A percentile compares a stretch with the other conserved stretches of the same genome.
Conservation (phyloP, 2,888 invertebrate species). For the Dendrolimus houi region DNA sequence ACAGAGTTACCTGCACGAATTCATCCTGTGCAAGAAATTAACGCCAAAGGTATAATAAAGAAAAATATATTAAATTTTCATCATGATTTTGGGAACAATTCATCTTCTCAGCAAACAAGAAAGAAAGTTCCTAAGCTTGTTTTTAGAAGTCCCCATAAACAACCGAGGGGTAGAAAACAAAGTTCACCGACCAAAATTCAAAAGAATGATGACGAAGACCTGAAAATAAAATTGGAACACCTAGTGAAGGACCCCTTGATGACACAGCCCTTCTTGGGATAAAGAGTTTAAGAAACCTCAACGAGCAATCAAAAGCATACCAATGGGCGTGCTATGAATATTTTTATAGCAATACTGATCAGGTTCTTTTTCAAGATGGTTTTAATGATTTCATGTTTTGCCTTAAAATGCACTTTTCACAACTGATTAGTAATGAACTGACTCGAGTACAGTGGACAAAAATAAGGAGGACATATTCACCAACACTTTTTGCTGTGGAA, state of each 20-base stretch:
- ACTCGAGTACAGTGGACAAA: conserved; percentile 96
- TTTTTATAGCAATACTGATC: conserved; percentile 99
- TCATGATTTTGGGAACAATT: conserved; percentile 88
- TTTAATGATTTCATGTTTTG: conserved; percentile 98
- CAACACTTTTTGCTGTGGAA: conserved; percentile 97
- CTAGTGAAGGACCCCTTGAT: conserved; percentile 79
- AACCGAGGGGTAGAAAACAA: conserved; percentile 60
- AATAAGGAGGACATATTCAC: conserved; percentile 94
- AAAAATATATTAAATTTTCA: conserved; percentile 93
- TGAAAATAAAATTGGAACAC: conserved; percentile 58
- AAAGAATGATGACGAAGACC: conserved; percentile 51
- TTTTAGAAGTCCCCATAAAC: conserved; percentile 58
- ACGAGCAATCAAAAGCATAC: conserved; percentile 98
- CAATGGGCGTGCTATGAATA: conserved; percentile 99
- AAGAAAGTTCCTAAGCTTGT: conserved; percentile 79
- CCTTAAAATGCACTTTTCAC: conserved; percentile 94
- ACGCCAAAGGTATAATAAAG: conserved; percentile 93
- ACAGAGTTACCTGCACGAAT: conserved; percentile 82
- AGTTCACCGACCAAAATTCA: conserved; percentile 74
- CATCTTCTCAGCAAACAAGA: conserved; percentile 84
- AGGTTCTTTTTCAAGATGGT: conserved; percentile 89
- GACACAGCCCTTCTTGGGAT: conserved; percentile 92
- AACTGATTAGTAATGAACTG: conserved; percentile 88
- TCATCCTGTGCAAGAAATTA: conserved; percentile 87
- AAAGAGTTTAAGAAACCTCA: conserved; percentile 89